phyloP scores from a whole-genome alignment of 2,797 vertebrate genomes.

The Echiichthys vipera region DNA sequence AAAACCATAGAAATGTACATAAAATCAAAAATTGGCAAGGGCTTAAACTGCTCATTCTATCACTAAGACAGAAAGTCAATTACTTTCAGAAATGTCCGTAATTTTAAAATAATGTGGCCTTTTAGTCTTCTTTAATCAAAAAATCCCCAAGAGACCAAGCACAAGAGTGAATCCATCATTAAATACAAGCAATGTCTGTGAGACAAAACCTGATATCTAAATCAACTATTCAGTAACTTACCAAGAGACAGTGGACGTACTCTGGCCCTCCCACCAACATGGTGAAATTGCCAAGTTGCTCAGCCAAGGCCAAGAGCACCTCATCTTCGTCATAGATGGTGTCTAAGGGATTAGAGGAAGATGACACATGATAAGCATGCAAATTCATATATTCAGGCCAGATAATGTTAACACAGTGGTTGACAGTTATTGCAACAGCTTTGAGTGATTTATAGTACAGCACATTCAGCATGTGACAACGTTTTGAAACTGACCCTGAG shows the following conservation, averaged over 20 bases:
- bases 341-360: constrained; percentile 68
- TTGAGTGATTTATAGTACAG: neutral
- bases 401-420: neutral
- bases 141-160: neutral
- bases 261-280: constrained; percentile 90
- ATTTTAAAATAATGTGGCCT: neutral
- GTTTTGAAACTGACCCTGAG: neutral
- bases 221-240: constrained; percentile 46
- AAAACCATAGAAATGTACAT: neutral
- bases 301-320: constrained; percentile 89
- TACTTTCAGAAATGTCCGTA: neutral
- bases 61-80: neutral
- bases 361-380: neutral
- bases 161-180: neutral
- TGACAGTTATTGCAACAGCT: too few species aligned
- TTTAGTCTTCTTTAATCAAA: neutral
- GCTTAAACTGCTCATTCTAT: neutral
- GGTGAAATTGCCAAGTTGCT: constrained; percentile 91
- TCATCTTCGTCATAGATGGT: constrained; percentile 93
- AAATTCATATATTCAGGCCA: neutral
- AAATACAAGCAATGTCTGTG: neutral
- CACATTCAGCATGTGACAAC: neutral
- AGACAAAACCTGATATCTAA: neutral
- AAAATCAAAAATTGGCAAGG: neutral
- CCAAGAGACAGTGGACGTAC: constrained; percentile 90